phyloP scores from a whole-genome alignment of 2,797 vertebrate genomes.

The Eupleurogrammus muticus region DNA sequence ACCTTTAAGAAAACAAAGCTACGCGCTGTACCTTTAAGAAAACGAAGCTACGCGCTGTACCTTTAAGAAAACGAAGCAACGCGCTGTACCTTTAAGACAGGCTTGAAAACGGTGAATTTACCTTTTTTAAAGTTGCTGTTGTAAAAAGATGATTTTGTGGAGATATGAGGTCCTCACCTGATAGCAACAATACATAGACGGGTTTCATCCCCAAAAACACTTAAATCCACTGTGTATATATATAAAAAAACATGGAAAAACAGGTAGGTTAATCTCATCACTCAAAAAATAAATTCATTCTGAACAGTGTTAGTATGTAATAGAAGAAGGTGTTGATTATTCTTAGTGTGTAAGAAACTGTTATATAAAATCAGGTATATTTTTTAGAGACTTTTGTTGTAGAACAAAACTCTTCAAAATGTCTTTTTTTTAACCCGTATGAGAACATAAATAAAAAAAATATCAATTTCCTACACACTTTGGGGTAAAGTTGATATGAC shows the following conservation, averaged over 20 bases:
- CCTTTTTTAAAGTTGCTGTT: neutral
- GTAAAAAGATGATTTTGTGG: neutral
- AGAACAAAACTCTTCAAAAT: slow-evolving; percentile 53
- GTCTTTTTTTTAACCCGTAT: slow-evolving; percentile 55
- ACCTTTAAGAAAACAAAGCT: neutral
- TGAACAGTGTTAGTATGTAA: slow-evolving; percentile 33
- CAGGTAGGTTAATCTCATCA: slow-evolving; percentile 14
- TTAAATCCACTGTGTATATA: slow-evolving; percentile 19
- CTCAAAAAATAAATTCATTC: slow-evolving; percentile 26
- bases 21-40: neutral
- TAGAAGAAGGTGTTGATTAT: slow-evolving; percentile 17
- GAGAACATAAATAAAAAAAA: slow-evolving; percentile 44
- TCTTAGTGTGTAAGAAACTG: neutral
- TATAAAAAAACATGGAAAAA: slow-evolving; percentile 14
- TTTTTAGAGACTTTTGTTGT: slow-evolving; percentile 27
- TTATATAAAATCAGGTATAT: neutral
- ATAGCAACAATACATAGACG: slow-evolving; percentile 23
- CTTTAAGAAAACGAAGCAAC: neutral
- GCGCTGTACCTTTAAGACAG: neutral
- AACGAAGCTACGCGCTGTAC: too few species aligned
- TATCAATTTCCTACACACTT: slow-evolving; percentile 20
- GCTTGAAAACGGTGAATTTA: neutral
- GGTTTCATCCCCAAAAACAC: slow-evolving; percentile 39
- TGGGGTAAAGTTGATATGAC: slow-evolving; percentile 19
- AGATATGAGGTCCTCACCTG: slow-evolving; percentile 25